Evolutionary conservation across 1,140 invertebrate genomes (phyloP), one percentile per base, ranked within the genome.

Genomic region (Zophobas atratus): DNA sequence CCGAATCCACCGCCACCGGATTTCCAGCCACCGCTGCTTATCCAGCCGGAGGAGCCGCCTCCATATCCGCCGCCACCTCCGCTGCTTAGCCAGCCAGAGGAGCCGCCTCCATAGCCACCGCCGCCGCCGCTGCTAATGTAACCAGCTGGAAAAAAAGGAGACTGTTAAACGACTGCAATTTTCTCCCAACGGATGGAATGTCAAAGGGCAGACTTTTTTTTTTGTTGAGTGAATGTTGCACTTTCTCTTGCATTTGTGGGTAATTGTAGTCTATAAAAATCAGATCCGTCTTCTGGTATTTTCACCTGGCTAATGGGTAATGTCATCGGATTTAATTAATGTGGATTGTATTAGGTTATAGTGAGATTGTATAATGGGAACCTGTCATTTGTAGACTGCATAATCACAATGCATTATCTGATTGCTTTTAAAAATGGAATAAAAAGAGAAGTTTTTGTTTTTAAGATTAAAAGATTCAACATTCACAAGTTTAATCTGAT

Each of bases 121-220:
- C 76, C 74, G 43, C 74, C 77, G 53, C 79, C 80, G 75, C 80
- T 77, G 38, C 80, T 78, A 63, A 81, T 71, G 75, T 57, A 80
- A 8, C 80, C 80, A 51, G 78, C 80, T 81, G 63, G 55, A 80
- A 77, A 77, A 57, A 55, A 78, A 75, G 32, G 49, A 78, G 33
- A 53, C 38, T 2, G n/a, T 3, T 4, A 39, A 3, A 33, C 2
- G n/a, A 63, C 32, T 72, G 38, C 32, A 51, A 51, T 51, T 39
- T 4, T 63, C n/a, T 32, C 2, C 34, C 34, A n/a, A 33, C 6
- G 46, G 46, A 36, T 43, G 0, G 67, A 72, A 72, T 72, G 53
- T 72, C 38, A 72, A 51, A 56, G 48, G 70, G 53, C 53, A 33
- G 6, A 39, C 1, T 71, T 51, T 63, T 70, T 70, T 71, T 3